Evolutionary conservation across 2,113 vertebrate species (phyloP), one percentile per base, ranked within the genome.

Genomic region (Sinocyclocheilus rhinocerous): DNA sequence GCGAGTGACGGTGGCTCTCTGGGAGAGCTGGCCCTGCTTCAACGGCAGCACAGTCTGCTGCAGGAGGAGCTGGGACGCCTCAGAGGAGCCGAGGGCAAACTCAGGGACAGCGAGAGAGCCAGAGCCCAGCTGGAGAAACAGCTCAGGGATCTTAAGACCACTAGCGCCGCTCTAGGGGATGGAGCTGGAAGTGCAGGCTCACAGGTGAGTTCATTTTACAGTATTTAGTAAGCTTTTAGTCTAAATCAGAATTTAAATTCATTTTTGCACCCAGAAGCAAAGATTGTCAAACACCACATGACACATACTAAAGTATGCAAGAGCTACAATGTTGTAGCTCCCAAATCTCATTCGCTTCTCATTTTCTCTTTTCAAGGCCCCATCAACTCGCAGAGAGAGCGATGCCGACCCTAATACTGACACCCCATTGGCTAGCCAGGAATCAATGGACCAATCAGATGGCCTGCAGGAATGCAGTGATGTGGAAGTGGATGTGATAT

Each of bases 11-110:
- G 81, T 3, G 91, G 88, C 0, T 88, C 94, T 0, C 92, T 95
- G 0, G 93, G 94, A 4, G 97, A 97, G 63, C 93, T 97, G 89
- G 94, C 95, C 0, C 90, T 97, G 24, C 92, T 97, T 55, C 96
- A 97, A 90, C 92, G 96, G 33, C 97, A 98, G 1, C 97, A 98
- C 59, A 90, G 94, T 0, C 94, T 97, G 59, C 89, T 97, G 75
- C 96, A 98, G 92, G 97, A 97, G 61, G 97, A 97, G 92, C 93
- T 97, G 76, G 91, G 94, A 2, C 93, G 97, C 70, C 95, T 96
- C 83, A 90, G 96, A 24, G 93, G 91, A 5, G 90, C 96, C 4
- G 97, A 98, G 2, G 91, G 89, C 13, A 90, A 94, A n/a, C 95
- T 97, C 75, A 94, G 94, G 39, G 96, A 97, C 76, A 96, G 96